Percentiles rank a stretch among this genome's conserved stretches.
Conservation (phyloP, 2,113 vertebrate genomes). For the Pterocles gutturalis region DNA sequence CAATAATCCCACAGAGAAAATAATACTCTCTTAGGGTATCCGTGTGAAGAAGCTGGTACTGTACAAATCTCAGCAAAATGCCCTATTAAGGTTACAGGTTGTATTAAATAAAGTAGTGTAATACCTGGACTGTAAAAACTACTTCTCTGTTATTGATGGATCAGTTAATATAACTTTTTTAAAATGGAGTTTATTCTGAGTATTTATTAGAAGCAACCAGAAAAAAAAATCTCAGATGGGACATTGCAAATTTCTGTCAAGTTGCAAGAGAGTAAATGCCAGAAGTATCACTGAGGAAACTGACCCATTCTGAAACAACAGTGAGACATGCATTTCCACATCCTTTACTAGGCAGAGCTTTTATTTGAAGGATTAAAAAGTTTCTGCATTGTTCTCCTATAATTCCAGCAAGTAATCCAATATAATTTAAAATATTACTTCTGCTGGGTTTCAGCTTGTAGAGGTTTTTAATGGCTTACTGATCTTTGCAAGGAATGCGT, state of each 20-base stretch:
- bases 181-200: neutral
- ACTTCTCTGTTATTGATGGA: neutral
- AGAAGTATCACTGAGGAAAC: neutral
- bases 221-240: neutral
- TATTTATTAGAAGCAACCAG: neutral
- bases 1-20: neutral
- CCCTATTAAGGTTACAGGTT: neutral
- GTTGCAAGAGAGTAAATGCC: neutral
- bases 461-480: neutral
- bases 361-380: neutral
- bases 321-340: neutral
- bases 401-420: neutral
- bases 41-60: neutral
- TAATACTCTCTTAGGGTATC: neutral
- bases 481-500: neutral
- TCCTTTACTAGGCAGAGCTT: neutral
- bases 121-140: neutral
- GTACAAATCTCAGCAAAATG: neutral
- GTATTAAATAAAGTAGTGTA: neutral
- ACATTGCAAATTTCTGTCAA: neutral
- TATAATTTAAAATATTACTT: neutral
- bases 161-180: neutral
- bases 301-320: neutral
- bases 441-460: neutral
- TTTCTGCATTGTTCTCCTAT: neutral